phyloP scores from a whole-genome alignment of 1,140 invertebrate genomes.

The Polypedilum pembai region DNA sequence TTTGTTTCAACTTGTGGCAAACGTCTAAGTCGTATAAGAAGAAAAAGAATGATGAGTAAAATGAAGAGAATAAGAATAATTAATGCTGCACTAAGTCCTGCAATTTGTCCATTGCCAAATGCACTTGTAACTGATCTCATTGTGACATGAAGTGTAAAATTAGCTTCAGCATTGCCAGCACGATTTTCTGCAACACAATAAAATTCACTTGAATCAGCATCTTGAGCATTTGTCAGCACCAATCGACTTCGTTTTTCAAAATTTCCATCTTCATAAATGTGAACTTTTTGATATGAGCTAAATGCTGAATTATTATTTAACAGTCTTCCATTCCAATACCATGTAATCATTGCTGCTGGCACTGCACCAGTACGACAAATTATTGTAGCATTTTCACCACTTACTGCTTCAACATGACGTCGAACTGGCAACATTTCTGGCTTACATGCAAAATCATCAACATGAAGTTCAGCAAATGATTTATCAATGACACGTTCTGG shows the following conservation, averaged over 20 bases:
- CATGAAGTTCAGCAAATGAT: conserved; percentile 62
- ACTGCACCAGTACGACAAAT: conserved; percentile 70
- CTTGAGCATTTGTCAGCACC: conserved; percentile 76
- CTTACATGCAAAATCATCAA: conserved; percentile 81
- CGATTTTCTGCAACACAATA: conserved; percentile 86
- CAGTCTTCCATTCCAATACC: conserved; percentile 78
- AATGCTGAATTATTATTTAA: conserved; percentile 72
- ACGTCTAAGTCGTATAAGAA: conserved; percentile 61
- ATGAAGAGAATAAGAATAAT: conserved; percentile 71
- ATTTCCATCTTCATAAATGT: conserved; percentile 69
- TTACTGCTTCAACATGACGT: conserved; percentile 64
- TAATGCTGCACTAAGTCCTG: conserved; percentile 72
- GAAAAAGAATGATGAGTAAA: conserved; percentile 61
- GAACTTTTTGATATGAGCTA: conserved; percentile 69
- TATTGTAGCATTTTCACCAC: conserved; percentile 78
- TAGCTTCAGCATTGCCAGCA: conserved; percentile 84
- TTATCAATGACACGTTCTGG: conserved; percentile 59
- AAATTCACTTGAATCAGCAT: conserved; percentile 82
- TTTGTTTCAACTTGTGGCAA: conserved; percentile 65
- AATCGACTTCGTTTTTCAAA: conserved; percentile 68
- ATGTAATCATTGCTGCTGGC: conserved; percentile 72
- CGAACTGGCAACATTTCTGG: conserved; percentile 70
- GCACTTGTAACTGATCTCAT: conserved; percentile 67
- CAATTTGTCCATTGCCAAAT: conserved; percentile 74
- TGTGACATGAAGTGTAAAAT: conserved; percentile 78